Evolutionary conservation across 2,113 vertebrate genomes (phyloP).

Genomic region (Bettongia penicillata): DNA sequence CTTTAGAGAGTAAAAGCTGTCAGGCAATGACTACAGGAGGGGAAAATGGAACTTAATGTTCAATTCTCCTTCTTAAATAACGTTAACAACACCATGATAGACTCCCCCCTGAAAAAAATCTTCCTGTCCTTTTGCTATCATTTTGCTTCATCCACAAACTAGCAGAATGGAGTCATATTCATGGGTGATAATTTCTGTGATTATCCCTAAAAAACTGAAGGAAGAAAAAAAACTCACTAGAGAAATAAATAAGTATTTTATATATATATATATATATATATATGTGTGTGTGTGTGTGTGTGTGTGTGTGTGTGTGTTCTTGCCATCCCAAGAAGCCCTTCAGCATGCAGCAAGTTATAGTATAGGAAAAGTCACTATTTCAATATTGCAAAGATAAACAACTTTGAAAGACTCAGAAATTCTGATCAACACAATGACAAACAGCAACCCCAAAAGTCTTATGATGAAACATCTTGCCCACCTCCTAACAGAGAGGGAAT

Average conservation of each 20-base stretch:
- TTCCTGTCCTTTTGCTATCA: slow-evolving; percentile 22
- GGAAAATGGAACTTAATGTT: slow-evolving; percentile 6
- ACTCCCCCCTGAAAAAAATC: neutral
- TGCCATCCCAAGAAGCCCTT: neutral
- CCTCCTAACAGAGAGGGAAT: neutral
- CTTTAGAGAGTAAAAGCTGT: slow-evolving; percentile 42
- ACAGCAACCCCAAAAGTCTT: neutral
- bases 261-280: too few relatives aligned
- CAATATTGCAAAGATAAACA: neutral
- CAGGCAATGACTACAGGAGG: neutral
- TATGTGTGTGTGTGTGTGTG: too few relatives aligned
- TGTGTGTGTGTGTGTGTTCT: too few relatives aligned
- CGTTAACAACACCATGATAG: neutral
- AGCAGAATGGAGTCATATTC: slow-evolving; percentile 38
- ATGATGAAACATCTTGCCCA: neutral
- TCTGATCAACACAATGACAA: neutral
- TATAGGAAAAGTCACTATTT: neutral
- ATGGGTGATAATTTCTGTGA: slow-evolving; percentile 36
- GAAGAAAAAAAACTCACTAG: slow-evolving; percentile 24
- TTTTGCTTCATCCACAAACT: slow-evolving; percentile 33
- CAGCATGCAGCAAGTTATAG: neutral
- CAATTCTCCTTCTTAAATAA: slow-evolving; percentile 45
- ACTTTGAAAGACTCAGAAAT: neutral
- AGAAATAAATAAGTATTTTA: neutral
- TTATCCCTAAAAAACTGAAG: slow-evolving; percentile 51